These are phyloP conservation scores for Onychostruthus taczanowskii DNA, from an alignment of 2,113 vertebrate genomes.

Conservation along the genomic window DNA sequence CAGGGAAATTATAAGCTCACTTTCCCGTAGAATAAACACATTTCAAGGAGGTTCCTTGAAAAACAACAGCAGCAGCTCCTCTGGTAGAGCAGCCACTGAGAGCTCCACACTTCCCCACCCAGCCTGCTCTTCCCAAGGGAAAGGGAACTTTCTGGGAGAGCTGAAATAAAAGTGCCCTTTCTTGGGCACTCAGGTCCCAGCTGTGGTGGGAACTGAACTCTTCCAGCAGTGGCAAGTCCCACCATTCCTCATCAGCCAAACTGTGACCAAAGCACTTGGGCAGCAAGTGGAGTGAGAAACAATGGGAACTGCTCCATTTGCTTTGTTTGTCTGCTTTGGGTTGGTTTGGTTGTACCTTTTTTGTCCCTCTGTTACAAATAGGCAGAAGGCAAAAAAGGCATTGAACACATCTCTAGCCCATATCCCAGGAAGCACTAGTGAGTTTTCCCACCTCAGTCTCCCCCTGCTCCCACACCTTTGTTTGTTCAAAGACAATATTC, in stretches of 20 bases:
- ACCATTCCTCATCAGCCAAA: background rate
- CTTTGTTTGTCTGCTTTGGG: background rate
- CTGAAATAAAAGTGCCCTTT: background rate
- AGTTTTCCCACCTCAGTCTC: background rate
- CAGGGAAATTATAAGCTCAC: background rate
- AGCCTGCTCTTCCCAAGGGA: background rate
- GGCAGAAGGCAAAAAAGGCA: background rate
- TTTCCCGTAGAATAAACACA: constrained; percentile 25
- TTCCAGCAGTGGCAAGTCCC: background rate
- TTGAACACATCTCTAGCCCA: background rate
- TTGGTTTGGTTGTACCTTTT: background rate
- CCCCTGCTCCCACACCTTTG: background rate
- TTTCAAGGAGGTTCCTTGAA: background rate
- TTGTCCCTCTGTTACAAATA: background rate
- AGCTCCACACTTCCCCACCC: background rate
- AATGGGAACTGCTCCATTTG: background rate
- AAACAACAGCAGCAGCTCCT: background rate
- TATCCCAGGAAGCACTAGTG: background rate
- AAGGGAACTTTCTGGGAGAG: background rate
- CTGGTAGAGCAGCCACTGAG: background rate
- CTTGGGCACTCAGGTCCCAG: background rate
- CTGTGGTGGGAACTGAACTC: background rate
- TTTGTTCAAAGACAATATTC: background rate
- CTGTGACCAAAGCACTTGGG: background rate
- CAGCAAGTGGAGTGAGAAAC: background rate